Evolutionary conservation across 1,140 invertebrate species (phyloP).

Genomic region (Wiebesia pumilae): DNA sequence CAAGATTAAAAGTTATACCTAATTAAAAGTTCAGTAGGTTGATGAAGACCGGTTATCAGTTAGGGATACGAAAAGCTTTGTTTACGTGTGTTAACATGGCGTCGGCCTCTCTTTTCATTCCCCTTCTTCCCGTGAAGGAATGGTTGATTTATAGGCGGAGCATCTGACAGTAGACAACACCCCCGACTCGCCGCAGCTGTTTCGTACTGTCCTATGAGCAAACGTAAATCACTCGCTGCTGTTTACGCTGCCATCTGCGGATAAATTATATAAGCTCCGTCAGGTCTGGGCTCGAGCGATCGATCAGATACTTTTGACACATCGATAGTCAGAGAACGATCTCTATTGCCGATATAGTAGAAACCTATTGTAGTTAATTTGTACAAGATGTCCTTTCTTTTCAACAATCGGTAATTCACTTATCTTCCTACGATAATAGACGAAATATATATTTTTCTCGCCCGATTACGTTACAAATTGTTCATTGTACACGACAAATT

Average conservation of each 20-base stretch:
- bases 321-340: too few relatives aligned
- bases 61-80: constrained; percentile 65
- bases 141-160: constrained; percentile 74
- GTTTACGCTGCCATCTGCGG: not conserved
- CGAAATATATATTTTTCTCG: too few relatives aligned
- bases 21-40: constrained; percentile 6
- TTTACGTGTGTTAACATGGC: constrained; percentile 75
- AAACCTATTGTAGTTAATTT: too few relatives aligned
- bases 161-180: constrained; percentile 73
- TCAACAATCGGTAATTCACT: too few relatives aligned
- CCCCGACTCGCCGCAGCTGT: constrained; percentile 68
- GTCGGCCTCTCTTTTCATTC: constrained; percentile 66
- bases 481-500: too few relatives aligned
- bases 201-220: constrained; percentile 38
- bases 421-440: too few relatives aligned
- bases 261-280: not conserved
- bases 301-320: too few relatives aligned
- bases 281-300: not conserved
- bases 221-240: not conserved
- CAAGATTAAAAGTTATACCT: not conserved
- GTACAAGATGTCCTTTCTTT: too few relatives aligned
- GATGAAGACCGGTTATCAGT: constrained; percentile 62
- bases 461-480: too few relatives aligned
- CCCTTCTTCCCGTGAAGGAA: constrained; percentile 56
- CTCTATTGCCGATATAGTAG: too few relatives aligned